Evolutionary conservation across 2,113 vertebrate species (phyloP), one percentile per base, ranked within the genome.

Genomic region (Prionailurus viverrinus): DNA sequence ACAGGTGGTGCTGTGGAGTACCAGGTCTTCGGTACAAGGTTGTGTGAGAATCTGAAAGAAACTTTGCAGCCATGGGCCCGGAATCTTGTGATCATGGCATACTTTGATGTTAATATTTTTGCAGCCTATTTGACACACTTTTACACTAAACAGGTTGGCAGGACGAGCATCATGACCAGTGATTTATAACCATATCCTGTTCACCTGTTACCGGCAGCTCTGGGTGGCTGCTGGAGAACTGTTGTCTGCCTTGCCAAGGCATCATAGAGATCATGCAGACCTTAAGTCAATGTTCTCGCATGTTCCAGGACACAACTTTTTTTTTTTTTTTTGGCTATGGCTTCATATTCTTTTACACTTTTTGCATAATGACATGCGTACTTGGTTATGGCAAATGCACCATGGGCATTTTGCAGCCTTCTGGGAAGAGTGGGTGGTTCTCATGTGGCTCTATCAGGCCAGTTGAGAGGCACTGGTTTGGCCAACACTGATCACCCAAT

Each of bases 61-160:
- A 10, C 18, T 29, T 21, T 13, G 12, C 25, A 10, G 29, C 3
- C 13, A 33, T 0, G 1, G 11, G 13, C 8, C 9, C 15, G 4
- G 68, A 7, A 19, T 8, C 11, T 2, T 21, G 53, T 1, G 15
- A 8, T 23, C 39, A 16, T 0, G 7, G 51, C 16, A 14, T 2
- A 4, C 88, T 18, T 69, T 51, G 51, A 25, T 23, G 15, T 9
- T 4, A 25, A 25, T 41, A 48, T 7, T 39, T 71, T 19, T 27
- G 16, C 5, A 76, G 31, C 27, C 12, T 25, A 4, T 11, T 4
- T 45, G 76, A 69, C 45, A 33, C 8, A 8, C 55, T 53, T 53
- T 61, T 16, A 12, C 45, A 2, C 14, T 25, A 45, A 58, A 21
- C 9, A 12, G 79, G n/a, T 4, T 18, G n/a, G 48, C 48, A 3